Conservation (phyloP, 2,797 vertebrate genomes). For the Sebastes kiyomatsui region DNA sequence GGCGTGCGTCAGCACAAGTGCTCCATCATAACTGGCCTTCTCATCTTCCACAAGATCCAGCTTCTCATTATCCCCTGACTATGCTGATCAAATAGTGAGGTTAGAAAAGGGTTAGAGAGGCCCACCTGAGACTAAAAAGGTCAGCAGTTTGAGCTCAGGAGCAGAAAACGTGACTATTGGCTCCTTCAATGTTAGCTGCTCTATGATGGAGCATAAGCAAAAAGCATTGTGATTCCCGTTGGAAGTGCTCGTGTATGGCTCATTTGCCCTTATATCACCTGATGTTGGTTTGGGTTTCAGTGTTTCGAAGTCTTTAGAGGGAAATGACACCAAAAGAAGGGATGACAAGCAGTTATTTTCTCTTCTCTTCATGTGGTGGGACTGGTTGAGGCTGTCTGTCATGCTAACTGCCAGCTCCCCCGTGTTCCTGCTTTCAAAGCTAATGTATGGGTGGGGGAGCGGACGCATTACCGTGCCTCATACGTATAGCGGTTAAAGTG, state of each 20-base stretch:
- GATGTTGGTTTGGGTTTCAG: conserved; percentile 15
- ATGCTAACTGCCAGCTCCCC: conserved; percentile 25
- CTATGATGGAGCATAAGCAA: neutral
- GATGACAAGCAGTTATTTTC: conserved; percentile 50
- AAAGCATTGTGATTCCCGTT: neutral
- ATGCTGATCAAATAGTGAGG: conserved; percentile 24
- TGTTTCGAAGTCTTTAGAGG: neutral
- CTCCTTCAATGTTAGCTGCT: neutral
- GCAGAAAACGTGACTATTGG: neutral
- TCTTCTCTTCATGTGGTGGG: conserved; percentile 59
- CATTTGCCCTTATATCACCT: neutral
- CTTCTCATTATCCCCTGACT: conserved; percentile 35
- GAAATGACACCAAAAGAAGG: conserved; percentile 13
- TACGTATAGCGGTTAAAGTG: conserved; percentile 48
- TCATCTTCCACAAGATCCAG: conserved; percentile 42
- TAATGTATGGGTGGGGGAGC: conserved; percentile 58
- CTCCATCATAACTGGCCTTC: conserved; percentile 30
- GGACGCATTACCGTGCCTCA: conserved; percentile 39
- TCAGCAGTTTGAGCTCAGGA: neutral
- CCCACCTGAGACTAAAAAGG: neutral
- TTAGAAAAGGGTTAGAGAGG: conserved; percentile 2
- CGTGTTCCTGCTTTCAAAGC: conserved; percentile 35
- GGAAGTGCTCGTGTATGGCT: neutral
- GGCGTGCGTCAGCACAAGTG: conserved; percentile 20
- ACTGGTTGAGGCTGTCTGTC: conserved; percentile 30